These are phyloP conservation scores for Drosophila formosana DNA, from an alignment of 2,888 invertebrate species.

Conservation along the genomic window DNA sequence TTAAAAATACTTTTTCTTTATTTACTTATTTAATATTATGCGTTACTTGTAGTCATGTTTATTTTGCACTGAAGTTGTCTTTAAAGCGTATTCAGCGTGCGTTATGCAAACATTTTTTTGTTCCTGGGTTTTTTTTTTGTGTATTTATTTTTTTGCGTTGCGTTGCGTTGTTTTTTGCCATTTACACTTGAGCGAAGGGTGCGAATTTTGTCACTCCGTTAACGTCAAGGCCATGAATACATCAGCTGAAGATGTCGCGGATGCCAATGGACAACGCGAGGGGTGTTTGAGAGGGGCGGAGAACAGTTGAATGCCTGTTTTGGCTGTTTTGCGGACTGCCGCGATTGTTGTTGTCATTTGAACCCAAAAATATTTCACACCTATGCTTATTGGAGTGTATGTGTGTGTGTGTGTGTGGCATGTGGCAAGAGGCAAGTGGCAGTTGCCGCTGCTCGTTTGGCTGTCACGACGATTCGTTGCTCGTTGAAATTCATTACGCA, in stretches of 20 bases:
- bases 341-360: slow-evolving; percentile 46
- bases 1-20: no score
- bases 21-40: no score
- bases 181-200: slow-evolving; percentile 71
- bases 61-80: neutral
- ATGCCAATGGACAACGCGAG: slow-evolving; percentile 12
- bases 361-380: slow-evolving; percentile 80
- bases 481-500: slow-evolving; percentile 80
- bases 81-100: slow-evolving; percentile 23
- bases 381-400: slow-evolving; percentile 33
- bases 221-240: slow-evolving; percentile 78
- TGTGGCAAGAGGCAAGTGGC: slow-evolving; percentile 50
- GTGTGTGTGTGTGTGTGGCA: slow-evolving; percentile 26
- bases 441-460: slow-evolving; percentile 57
- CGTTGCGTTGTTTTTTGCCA: slow-evolving; percentile 40
- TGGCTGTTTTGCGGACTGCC: slow-evolving; percentile 45
- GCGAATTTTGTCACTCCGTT: slow-evolving; percentile 82
- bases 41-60: no score
- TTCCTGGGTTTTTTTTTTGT: slow-evolving; percentile 17
- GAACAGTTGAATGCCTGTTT: slow-evolving; percentile 49
- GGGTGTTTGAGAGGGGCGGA: neutral
- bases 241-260: slow-evolving; percentile 63
- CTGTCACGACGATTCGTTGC: slow-evolving; percentile 56
- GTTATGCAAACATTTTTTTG: neutral
- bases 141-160: slow-evolving; percentile 24